Percentiles rank a stretch among this genome's conserved stretches.
Evolutionary conservation across 2,113 vertebrate genomes (phyloP).

Genomic region (Gobiocypris rarus): DNA sequence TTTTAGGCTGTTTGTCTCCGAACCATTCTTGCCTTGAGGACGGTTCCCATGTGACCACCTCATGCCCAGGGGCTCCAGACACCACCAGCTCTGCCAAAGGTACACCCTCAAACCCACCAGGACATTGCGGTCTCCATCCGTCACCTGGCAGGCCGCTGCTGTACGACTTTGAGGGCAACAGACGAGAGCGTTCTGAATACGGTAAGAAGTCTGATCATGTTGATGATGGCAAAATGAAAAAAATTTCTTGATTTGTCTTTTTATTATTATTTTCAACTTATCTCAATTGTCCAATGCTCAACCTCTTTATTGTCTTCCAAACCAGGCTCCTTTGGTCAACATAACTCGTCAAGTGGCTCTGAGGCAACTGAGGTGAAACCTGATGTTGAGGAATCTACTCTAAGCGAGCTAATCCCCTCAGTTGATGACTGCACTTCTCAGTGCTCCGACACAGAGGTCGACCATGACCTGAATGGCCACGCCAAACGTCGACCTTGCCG

Average conservation of each 20-base stretch:
- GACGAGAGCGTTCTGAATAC: constrained; percentile 79
- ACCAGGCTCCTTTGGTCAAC: constrained; percentile 76
- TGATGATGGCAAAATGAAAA: constrained; percentile 2
- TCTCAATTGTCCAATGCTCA: not conserved
- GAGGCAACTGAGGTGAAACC: constrained; percentile 43
- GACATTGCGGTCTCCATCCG: constrained; percentile 72
- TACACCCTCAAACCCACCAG: constrained; percentile 73
- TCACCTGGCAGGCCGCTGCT: constrained; percentile 78
- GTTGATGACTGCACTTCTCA: constrained; percentile 74
- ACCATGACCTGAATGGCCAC: constrained; percentile 79
- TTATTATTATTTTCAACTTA: not conserved
- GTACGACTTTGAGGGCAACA: constrained; percentile 85
- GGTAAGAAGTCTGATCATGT: constrained; percentile 72
- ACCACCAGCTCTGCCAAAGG: constrained; percentile 73
- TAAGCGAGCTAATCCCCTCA: constrained; percentile 57
- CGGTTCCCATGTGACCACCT: constrained; percentile 74
- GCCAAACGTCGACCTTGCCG: constrained; percentile 68
- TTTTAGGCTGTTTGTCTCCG: constrained; percentile 78
- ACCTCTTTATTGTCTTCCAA: not conserved
- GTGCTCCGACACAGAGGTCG: constrained; percentile 80
- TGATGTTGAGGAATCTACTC: constrained; percentile 19
- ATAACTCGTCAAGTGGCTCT: constrained; percentile 67
- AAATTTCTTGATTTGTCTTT: not conserved
- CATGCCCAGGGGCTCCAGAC: constrained; percentile 68
- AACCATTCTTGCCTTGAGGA: constrained; percentile 81